Percentiles rank a stretch among this genome's conserved stretches.
Conservation (phyloP, 2,797 vertebrate genomes). For the Leptodactylus fallax region DNA sequence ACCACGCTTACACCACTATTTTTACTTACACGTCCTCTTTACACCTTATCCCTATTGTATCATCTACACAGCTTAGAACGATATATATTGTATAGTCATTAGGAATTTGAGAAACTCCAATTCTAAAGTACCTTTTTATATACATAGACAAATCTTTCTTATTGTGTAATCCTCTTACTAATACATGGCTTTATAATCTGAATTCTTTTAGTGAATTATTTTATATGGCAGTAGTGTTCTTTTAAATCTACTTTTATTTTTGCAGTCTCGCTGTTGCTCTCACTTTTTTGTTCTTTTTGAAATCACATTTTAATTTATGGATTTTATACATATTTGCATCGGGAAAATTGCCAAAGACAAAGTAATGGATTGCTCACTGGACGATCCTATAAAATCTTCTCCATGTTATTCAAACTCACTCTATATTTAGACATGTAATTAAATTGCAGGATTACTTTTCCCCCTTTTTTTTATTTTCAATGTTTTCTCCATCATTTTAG, state of each 20-base stretch:
- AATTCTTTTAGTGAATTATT: conserved; percentile 51
- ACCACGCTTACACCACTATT: too few species aligned
- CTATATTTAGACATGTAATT: conserved; percentile 31
- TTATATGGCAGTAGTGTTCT: conserved; percentile 43
- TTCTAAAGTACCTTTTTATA: conserved; percentile 23
- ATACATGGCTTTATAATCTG: conserved; percentile 49
- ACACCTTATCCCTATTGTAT: neutral
- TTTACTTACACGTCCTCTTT: neutral
- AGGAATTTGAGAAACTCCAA: neutral
- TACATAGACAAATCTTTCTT: conserved; percentile 35
- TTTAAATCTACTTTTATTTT: conserved; percentile 42
- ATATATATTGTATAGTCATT: neutral
- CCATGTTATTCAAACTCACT: neutral
- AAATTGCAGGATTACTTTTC: neutral
- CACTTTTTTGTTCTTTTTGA: conserved; percentile 31
- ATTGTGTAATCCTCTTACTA: conserved; percentile 53
- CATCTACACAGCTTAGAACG: conserved; percentile 1
- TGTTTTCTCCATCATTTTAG: neutral
- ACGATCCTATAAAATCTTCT: conserved; percentile 1
- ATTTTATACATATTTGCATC: conserved; percentile 40
- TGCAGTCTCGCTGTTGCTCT: neutral
- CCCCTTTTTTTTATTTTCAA: neutral
- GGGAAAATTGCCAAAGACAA: conserved; percentile 37
- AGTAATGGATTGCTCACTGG: conserved; percentile 38
- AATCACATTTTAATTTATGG: conserved; percentile 44